Conservation (phyloP, 2,113 vertebrate genomes). For the Miniopterus natalensis region DNA sequence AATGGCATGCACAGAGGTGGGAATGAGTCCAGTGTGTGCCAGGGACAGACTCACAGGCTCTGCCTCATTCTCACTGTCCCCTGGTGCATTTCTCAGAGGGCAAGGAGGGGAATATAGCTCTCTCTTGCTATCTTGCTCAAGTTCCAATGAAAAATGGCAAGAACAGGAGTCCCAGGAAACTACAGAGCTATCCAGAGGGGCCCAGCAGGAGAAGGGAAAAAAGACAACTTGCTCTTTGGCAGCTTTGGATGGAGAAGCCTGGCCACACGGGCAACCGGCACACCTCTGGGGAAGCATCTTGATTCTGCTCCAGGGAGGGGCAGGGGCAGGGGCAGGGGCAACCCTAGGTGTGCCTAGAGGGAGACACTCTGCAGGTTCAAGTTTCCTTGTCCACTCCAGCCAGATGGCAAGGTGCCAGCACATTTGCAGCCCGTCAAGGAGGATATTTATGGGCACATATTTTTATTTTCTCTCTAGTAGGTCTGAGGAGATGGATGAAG, state of each 20-base stretch:
- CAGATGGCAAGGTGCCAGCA: neutral
- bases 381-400: neutral
- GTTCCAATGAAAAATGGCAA: neutral
- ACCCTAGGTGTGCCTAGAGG: neutral
- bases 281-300: neutral
- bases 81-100: neutral
- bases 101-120: neutral
- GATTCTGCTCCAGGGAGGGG: neutral
- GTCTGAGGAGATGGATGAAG: constrained; percentile 29
- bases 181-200: neutral
- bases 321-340: neutral
- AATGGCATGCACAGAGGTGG: neutral
- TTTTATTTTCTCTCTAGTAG: constrained; percentile 58
- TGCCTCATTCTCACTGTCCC: neutral
- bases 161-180: neutral
- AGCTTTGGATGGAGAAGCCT: neutral
- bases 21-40: neutral
- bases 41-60: neutral
- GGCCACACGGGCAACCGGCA: fast-evolving
- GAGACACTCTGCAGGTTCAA: neutral
- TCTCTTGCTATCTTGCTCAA: neutral
- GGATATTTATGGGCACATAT: neutral
- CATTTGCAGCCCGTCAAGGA: neutral
- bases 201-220: neutral
- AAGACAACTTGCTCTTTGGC: neutral